Percentiles rank a stretch among this genome's conserved stretches.
These are phyloP conservation scores for Brachionus sp. DNA, from an alignment of 1,140 invertebrate genomes.

Conservation along the genomic window DNA sequence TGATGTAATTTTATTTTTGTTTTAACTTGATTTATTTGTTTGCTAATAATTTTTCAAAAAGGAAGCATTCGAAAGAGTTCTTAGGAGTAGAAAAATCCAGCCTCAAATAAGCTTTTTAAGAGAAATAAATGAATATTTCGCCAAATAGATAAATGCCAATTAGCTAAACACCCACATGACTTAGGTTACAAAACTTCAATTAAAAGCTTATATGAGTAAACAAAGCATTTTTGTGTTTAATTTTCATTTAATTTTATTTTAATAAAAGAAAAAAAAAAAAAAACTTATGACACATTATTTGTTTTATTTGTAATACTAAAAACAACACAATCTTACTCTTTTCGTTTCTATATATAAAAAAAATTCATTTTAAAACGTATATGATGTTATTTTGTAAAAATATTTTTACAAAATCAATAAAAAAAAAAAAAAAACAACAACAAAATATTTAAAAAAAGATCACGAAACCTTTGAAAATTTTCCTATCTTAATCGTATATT, in stretches of 20 bases:
- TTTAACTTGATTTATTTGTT: background rate
- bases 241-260: conserved; percentile 11
- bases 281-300: conserved; percentile 14
- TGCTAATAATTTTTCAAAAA: background rate
- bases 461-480: conserved; percentile 2
- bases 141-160: background rate
- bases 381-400: background rate
- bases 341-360: background rate
- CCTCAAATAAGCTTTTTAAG: conserved; percentile 27
- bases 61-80: conserved; percentile 26
- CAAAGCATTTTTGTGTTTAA: conserved; percentile 14
- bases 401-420: background rate
- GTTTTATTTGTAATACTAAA: conserved; percentile 21
- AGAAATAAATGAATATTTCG: background rate
- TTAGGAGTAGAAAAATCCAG: conserved; percentile 23
- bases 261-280: background rate
- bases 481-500: background rate
- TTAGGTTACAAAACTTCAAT: background rate
- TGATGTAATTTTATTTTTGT: background rate
- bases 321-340: background rate
- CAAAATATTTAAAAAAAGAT: background rate
- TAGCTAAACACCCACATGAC: background rate
- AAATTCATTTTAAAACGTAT: background rate
- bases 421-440: background rate
- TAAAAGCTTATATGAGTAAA: conserved; percentile 9